Evolutionary conservation across 2,888 invertebrate genomes (phyloP), one percentile per base, ranked within the genome.

Genomic region (Trachelus iudaicus): DNA sequence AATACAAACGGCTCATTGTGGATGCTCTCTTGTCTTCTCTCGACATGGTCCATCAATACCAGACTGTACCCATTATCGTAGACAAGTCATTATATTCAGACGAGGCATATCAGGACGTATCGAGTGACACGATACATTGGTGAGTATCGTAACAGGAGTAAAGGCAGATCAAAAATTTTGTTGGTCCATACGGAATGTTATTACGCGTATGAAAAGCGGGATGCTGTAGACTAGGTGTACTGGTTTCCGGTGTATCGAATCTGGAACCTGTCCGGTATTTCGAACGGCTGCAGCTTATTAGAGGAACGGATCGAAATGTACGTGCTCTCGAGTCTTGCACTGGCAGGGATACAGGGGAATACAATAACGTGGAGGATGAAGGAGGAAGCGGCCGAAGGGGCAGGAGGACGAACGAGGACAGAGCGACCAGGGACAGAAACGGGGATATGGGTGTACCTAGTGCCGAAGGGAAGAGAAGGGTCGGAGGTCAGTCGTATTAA

Each of bases 401-500:
- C 34, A 40, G 75, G 34, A 71, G 76, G 56, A 31, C 33, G 34
- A 13, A 31, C 9, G 68, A 31, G 73, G 56, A 69, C 23, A 23
- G 68, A 33, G 56, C 11, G 71, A 73, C 34, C 31, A 75, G 73
- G 75, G 77, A 56, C 30, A 37, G 35, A 56, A 75, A 73, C 56
- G 33, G 23, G 68, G 3, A 74, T 69, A 71, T 34, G 56, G 9
- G 30, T 40, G 40, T 69, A 73, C 73, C 37, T 79, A 75, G 69
- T 73, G 73, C 73, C 9, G 73, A 74, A 76, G 73, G 56, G 75
- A 31, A 77, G 76, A 75, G 73, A 76, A 83, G 84, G 85, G 83
- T 84, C 83, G 86, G 86, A 84, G 89, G 88, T 89, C 87, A 87
- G 88, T 88, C 87, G 87, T 90, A 90, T 90, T 90, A 90, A 90